Percentiles rank a stretch among this genome's conserved stretches.
Conservation (phyloP, 1,140 invertebrate genomes). For the Formica selysi region DNA sequence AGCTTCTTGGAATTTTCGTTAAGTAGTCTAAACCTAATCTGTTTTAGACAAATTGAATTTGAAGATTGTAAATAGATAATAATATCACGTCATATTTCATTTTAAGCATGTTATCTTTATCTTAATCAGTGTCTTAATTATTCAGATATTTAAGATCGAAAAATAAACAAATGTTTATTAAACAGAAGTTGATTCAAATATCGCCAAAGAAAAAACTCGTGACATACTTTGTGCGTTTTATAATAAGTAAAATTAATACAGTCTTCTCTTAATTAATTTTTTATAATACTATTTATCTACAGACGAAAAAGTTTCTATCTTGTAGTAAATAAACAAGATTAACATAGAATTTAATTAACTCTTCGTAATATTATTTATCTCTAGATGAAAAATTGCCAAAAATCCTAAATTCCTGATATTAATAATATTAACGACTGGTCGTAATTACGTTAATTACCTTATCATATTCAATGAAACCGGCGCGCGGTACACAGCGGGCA, state of each 20-base stretch:
- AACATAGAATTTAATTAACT: background rate
- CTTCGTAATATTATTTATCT: background rate
- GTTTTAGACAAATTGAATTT: no score
- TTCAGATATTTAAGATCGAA: background rate
- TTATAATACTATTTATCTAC: no score
- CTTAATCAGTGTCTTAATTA: background rate
- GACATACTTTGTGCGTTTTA: no score
- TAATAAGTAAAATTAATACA: no score
- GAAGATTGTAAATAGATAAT: background rate
- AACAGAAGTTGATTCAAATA: no score
- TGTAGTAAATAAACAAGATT: background rate
- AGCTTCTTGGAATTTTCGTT: no score
- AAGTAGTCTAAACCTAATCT: no score
- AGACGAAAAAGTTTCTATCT: no score
- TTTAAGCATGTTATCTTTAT: no score
- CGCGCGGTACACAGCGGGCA: background rate
- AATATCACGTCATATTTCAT: no score
- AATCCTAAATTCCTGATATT: background rate
- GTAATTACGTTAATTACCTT: slow-evolving; percentile 13
- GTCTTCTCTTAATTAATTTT: no score
- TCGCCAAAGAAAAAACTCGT: no score
- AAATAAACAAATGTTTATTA: background rate
- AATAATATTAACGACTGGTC: background rate
- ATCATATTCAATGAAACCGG: slow-evolving; percentile 7
- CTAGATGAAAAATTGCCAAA: background rate